Conservation (phyloP, 2,888 invertebrate species). For the Drosophila barbarae region DNA sequence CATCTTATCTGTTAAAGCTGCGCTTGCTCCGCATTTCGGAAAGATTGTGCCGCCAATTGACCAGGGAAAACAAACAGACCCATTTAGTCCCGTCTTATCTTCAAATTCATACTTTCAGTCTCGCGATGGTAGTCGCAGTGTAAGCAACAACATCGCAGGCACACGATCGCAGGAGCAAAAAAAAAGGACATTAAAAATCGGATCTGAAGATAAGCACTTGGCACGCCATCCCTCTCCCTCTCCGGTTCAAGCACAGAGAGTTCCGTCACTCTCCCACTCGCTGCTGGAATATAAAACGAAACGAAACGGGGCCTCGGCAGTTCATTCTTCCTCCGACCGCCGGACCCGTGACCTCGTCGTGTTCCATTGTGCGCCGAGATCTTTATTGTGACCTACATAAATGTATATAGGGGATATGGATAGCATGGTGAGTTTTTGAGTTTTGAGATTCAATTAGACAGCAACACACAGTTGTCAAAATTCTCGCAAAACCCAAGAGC, state of each 20-base stretch:
- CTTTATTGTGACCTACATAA: neutral
- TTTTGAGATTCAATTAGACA: neutral
- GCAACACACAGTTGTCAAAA: neutral
- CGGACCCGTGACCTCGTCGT: too few species aligned
- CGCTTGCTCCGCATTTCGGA: neutral
- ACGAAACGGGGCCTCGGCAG: neutral
- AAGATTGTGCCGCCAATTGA: neutral
- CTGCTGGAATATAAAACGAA: neutral
- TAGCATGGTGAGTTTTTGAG: neutral
- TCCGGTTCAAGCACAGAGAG: neutral
- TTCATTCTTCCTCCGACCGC: neutral
- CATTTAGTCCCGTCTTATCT: conserved; percentile 1
- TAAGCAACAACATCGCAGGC: neutral
- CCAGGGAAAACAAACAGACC: neutral
- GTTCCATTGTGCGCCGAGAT: neutral
- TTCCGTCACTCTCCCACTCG: neutral
- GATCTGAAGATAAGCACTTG: neutral
- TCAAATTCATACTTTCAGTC: neutral
- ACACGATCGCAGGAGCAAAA: too few species aligned
- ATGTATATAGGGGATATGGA: neutral
- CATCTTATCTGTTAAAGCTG: conserved; percentile 1
- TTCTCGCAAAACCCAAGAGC: neutral
- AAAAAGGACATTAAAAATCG: neutral
- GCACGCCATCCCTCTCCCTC: neutral
- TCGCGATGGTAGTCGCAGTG: neutral